Percentiles rank a stretch among this genome's conserved stretches.
phyloP scores from a whole-genome alignment of 23 tunicate genomes.

The Diplosoma virens region DNA sequence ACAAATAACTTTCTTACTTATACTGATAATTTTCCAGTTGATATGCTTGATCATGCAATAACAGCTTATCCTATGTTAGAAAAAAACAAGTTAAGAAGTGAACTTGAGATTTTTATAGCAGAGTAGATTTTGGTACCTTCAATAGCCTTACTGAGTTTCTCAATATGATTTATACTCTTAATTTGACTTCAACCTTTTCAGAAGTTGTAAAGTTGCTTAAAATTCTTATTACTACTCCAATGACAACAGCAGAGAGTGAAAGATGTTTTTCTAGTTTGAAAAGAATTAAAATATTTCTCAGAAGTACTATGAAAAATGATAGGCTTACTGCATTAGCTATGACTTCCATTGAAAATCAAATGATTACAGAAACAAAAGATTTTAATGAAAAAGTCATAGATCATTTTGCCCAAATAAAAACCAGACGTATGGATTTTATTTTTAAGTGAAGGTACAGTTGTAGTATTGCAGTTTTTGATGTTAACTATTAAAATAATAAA shows the following conservation, averaged over 20 bases:
- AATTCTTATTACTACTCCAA: slow-evolving; percentile 8
- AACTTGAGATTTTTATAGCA: not conserved
- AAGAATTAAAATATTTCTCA: slow-evolving; percentile 1
- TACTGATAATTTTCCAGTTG: not conserved
- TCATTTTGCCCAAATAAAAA: not conserved
- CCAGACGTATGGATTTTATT: not conserved
- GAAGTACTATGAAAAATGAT: not conserved
- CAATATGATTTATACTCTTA: not conserved
- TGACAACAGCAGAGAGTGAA: slow-evolving; percentile 13
- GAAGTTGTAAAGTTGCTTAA: slow-evolving; percentile 2
- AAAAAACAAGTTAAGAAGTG: slow-evolving; percentile 14
- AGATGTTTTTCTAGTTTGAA: slow-evolving; percentile 4
- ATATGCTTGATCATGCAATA: not conserved
- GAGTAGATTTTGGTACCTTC: not conserved
- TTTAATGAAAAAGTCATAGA: slow-evolving; percentile 10
- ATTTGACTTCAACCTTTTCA: not conserved
- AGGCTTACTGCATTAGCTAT: slow-evolving; percentile 10
- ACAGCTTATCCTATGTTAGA: not conserved
- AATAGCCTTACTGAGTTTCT: not conserved
- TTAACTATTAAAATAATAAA: too few relatives aligned
- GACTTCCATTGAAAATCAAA: not conserved
- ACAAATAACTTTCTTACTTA: not conserved
- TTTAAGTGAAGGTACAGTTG: too few relatives aligned
- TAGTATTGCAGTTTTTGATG: too few relatives aligned
- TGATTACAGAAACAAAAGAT: not conserved